phyloP scores from a whole-genome alignment of 2,888 invertebrate genomes.

The Amblyteles armatorius region DNA sequence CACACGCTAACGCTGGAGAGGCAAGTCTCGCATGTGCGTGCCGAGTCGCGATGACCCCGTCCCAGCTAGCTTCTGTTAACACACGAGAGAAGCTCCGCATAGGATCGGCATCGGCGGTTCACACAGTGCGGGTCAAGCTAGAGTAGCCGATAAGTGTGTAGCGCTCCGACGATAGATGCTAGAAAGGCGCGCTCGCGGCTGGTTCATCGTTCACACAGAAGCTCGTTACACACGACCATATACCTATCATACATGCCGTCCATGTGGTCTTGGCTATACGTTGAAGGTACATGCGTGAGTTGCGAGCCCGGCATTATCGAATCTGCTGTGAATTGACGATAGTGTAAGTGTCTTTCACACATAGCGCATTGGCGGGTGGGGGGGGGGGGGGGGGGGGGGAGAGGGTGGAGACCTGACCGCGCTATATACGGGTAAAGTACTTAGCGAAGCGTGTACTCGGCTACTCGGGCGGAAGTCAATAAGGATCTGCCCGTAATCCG shows the following conservation, averaged over 20 bases:
- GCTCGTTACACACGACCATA: background rate
- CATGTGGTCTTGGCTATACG: conserved; percentile 25
- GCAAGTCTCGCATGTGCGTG: conserved; percentile 13
- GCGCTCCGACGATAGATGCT: background rate
- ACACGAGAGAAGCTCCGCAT: conserved; percentile 15
- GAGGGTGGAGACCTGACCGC: conserved; percentile 16
- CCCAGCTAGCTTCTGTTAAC: conserved; percentile 37
- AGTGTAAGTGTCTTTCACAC: conserved; percentile 30
- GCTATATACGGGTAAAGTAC: conserved; percentile 58
- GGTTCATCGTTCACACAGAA: conserved; percentile 18
- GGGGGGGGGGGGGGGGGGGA: background rate
- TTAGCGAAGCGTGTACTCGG: conserved; percentile 66
- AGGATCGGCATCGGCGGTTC: conserved; percentile 50
- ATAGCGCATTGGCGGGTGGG: conserved; percentile 12
- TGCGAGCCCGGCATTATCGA: conserved; percentile 2
- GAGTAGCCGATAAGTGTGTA: conserved; percentile 48
- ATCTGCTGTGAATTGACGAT: conserved; percentile 44
- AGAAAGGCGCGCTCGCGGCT: background rate
- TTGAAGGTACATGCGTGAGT: conserved; percentile 18
- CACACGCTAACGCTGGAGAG: conserved; percentile 31
- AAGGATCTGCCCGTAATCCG: conserved; percentile 68
- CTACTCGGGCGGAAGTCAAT: conserved; percentile 67
- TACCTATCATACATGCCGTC: background rate
- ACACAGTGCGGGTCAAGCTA: conserved; percentile 38
- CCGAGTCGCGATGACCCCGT: conserved; percentile 48